Evolutionary conservation across 2,797 vertebrate genomes (phyloP).

Genomic region (Eurystomus glaucurus): DNA sequence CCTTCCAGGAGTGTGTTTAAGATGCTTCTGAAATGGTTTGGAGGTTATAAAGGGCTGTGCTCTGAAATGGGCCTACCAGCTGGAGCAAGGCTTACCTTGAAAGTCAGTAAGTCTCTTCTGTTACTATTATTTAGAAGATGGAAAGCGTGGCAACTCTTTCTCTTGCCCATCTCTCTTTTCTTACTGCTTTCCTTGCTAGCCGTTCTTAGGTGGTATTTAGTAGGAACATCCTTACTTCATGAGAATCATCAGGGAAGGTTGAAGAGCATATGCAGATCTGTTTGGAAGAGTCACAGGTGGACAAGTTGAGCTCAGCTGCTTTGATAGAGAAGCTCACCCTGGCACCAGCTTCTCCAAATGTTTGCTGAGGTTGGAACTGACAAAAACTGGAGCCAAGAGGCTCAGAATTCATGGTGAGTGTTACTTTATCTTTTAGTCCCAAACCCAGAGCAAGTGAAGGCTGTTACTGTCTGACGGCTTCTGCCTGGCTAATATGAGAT

Average conservation of each 20-base stretch:
- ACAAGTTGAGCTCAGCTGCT: background rate
- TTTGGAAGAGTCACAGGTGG: background rate
- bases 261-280: background rate
- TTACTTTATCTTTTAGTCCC: background rate
- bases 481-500: background rate
- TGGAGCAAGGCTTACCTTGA: background rate
- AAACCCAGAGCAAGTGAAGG: background rate
- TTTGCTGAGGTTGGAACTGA: background rate
- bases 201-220: rapidly evolving
- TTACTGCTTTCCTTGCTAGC: background rate
- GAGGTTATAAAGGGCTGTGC: background rate
- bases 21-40: background rate
- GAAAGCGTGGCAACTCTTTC: rapidly evolving
- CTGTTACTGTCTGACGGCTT: background rate
- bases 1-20: background rate
- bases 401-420: rapidly evolving
- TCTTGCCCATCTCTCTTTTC: background rate
- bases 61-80: background rate
- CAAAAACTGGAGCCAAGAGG: background rate
- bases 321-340: rapidly evolving
- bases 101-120: background rate
- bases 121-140: background rate
- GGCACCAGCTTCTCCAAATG: background rate
- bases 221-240: background rate
- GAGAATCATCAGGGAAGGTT: background rate